Evolutionary conservation across 2,888 invertebrate genomes (phyloP).

Genomic region (Drosophila cracens): DNA sequence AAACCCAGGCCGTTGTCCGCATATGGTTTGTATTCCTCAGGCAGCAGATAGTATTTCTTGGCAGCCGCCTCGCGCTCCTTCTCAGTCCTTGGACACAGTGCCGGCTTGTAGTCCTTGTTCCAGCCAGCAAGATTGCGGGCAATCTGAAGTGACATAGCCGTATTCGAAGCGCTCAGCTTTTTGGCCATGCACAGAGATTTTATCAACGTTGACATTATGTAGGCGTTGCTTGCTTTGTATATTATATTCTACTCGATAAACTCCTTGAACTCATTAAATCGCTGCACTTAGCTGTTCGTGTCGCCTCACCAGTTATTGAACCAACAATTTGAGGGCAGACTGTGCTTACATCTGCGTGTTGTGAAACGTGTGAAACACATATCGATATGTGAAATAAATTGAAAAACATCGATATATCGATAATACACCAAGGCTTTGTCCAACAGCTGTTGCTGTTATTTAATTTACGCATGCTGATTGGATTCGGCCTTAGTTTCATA

Average conservation of each 20-base stretch:
- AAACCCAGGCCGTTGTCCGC: conserved; percentile 90
- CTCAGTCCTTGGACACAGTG: conserved; percentile 90
- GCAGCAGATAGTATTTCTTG: conserved; percentile 92
- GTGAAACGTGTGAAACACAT: not conserved
- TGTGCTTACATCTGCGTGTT: not conserved
- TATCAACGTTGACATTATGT: conserved; percentile 80
- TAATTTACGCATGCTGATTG: conserved; percentile 51
- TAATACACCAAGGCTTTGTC: not conserved
- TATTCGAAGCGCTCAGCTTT: conserved; percentile 70
- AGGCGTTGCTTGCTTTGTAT: conserved; percentile 5
- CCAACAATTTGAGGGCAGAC: not conserved
- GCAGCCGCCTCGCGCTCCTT: conserved; percentile 92
- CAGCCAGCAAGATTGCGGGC: conserved; percentile 85
- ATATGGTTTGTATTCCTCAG: conserved; percentile 93
- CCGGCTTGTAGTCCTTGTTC: conserved; percentile 95
- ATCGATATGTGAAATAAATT: not conserved
- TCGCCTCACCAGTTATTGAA: not conserved
- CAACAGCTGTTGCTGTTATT: conserved; percentile 57
- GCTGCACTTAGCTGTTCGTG: not conserved
- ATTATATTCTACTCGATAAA: not conserved
- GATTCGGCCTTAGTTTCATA: not conserved
- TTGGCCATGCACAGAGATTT: conserved; percentile 77
- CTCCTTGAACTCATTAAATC: not conserved
- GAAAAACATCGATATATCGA: not conserved
- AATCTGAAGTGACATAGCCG: conserved; percentile 68